Evolutionary conservation across 2,113 vertebrate genomes (phyloP).

Genomic region (Campylomormyrus numenius): DNA sequence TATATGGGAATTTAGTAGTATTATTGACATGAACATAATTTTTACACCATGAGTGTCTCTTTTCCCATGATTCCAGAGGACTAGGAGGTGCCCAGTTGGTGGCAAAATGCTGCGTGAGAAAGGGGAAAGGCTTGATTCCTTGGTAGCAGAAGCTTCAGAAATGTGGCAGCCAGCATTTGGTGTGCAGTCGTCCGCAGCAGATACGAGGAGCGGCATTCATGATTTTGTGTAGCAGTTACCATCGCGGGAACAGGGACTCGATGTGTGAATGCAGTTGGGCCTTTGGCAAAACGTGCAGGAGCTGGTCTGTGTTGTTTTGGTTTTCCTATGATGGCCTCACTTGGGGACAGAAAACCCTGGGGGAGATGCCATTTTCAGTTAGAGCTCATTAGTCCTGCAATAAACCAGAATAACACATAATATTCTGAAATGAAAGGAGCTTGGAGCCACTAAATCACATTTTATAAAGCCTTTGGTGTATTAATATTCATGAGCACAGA

Average conservation of each 20-base stretch:
- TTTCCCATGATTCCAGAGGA: not conserved
- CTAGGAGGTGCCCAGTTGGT: not conserved
- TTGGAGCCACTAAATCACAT: slow-evolving; percentile 2
- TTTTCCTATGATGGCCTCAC: not conserved
- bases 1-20: not conserved
- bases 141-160: not conserved
- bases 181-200: not conserved
- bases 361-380: not conserved
- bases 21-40: not conserved
- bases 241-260: not conserved
- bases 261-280: not conserved
- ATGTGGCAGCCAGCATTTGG: not conserved
- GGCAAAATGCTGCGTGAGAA: not conserved
- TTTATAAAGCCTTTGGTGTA: slow-evolving; percentile 17
- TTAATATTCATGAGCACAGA: slow-evolving; percentile 39
- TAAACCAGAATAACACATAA: not conserved
- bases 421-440: not conserved
- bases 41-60: not conserved
- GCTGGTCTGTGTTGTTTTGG: not conserved
- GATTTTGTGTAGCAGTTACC: not conserved
- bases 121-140: not conserved
- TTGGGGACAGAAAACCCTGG: not conserved
- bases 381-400: not conserved
- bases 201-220: not conserved
- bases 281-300: not conserved